These are phyloP conservation scores for Enteromius argenteus DNA, from an alignment of 2,797 vertebrate species.

Conservation along the genomic window DNA sequence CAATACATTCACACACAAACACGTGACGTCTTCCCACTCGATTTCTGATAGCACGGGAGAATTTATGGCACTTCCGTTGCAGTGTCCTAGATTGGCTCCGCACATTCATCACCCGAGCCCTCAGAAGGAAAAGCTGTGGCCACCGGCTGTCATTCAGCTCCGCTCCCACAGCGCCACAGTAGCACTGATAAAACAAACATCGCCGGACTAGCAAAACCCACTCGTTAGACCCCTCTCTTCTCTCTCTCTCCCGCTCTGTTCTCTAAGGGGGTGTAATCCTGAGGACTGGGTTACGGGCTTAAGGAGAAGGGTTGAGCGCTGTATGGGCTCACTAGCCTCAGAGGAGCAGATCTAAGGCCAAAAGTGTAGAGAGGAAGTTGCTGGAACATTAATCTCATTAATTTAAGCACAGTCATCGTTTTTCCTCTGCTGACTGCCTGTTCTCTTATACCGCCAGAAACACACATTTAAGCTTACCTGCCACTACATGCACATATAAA, in stretches of 20 bases:
- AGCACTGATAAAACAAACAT: conserved; percentile 81
- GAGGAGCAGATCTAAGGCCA: conserved; percentile 70
- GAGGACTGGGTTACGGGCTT: conserved; percentile 71
- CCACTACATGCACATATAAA: not conserved
- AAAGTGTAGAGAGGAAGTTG: conserved; percentile 70
- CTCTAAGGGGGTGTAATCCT: conserved; percentile 66
- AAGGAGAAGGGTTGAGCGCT: conserved; percentile 65
- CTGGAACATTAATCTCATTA: conserved; percentile 72
- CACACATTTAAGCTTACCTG: conserved; percentile 14
- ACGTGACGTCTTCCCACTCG: conserved; percentile 67
- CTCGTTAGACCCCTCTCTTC: conserved; percentile 60
- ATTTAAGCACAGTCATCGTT: conserved; percentile 70
- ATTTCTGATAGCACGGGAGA: conserved; percentile 77
- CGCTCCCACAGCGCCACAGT: conserved; percentile 72
- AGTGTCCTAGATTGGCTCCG: conserved; percentile 81
- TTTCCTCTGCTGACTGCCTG: conserved; percentile 53
- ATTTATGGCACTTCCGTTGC: conserved; percentile 85
- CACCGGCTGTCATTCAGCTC: conserved; percentile 80
- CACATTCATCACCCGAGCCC: conserved; percentile 84
- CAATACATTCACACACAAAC: conserved; percentile 38
- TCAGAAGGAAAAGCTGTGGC: conserved; percentile 78
- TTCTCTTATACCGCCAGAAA: conserved; percentile 8
- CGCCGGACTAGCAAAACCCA: conserved; percentile 68
- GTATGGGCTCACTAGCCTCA: conserved; percentile 66
- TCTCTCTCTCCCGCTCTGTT: conserved; percentile 56